These are phyloP conservation scores for Diphyllodes magnificus DNA, from an alignment of 2,113 vertebrate species.

Conservation along the genomic window DNA sequence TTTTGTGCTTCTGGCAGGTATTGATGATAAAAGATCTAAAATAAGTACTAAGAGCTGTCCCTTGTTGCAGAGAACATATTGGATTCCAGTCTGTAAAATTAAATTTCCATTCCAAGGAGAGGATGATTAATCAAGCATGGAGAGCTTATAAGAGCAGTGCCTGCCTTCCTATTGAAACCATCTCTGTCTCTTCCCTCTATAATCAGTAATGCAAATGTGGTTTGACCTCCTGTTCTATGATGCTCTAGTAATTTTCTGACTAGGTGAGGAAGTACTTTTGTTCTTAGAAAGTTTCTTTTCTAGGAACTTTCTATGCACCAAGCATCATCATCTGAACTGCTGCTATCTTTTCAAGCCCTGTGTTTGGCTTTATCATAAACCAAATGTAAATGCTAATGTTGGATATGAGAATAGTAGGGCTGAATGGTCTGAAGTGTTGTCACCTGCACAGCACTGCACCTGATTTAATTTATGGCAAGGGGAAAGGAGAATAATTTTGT, in stretches of 20 bases:
- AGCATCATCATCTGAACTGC: slow-evolving; percentile 26
- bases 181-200: not conserved
- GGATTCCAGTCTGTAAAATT: not conserved
- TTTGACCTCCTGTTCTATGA: not conserved
- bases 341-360: not conserved
- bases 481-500: not conserved
- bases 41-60: not conserved
- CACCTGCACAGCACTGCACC: not conserved
- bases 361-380: not conserved
- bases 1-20: not conserved
- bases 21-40: not conserved
- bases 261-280: not conserved
- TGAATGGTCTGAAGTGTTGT: not conserved
- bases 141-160: not conserved
- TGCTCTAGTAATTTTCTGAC: not conserved
- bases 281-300: slow-evolving; percentile 24
- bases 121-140: not conserved
- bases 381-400: not conserved
- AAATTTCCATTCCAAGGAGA: not conserved
- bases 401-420: not conserved
- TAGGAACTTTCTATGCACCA: not conserved
- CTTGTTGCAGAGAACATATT: not conserved
- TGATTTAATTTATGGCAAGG: not conserved
- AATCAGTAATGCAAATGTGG: not conserved
- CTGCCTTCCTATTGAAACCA: not conserved